Conservation (phyloP, 2,888 invertebrate species). For the Dorcus hopei region DNA sequence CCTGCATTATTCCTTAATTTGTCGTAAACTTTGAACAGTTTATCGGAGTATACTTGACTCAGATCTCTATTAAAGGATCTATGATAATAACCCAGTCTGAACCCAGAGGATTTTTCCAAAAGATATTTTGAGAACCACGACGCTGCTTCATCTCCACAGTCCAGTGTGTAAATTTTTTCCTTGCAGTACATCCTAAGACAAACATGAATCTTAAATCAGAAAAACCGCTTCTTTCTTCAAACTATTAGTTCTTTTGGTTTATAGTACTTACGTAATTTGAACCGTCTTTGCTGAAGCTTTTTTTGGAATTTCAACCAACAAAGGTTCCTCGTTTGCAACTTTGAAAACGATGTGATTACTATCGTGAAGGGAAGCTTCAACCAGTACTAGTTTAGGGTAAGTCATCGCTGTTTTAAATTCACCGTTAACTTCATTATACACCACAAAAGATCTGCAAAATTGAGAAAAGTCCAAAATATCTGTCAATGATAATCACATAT, state of each 20-base stretch:
- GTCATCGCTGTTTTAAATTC: slow-evolving; percentile 33
- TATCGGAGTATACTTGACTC: slow-evolving; percentile 3
- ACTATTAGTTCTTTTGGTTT: background rate
- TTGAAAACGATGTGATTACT: slow-evolving; percentile 47
- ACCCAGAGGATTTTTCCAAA: slow-evolving; percentile 34
- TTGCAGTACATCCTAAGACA: slow-evolving; percentile 36
- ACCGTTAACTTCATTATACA: slow-evolving; percentile 20
- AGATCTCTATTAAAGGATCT: slow-evolving; percentile 17
- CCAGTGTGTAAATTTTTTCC: slow-evolving; percentile 52
- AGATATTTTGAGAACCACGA: slow-evolving; percentile 57
- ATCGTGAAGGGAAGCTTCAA: slow-evolving; percentile 47
- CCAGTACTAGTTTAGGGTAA: slow-evolving; percentile 50
- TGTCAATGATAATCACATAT: too few species aligned
- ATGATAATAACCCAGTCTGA: slow-evolving; percentile 43
- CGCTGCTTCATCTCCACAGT: slow-evolving; percentile 62
- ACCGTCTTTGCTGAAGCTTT: background rate
- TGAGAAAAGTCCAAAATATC: background rate
- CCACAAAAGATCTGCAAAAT: slow-evolving; percentile 22
- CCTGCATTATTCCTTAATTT: slow-evolving; percentile 35
- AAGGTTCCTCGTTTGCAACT: slow-evolving; percentile 48
- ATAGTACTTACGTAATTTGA: background rate
- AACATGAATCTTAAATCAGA: background rate
- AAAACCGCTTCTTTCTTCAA: background rate
- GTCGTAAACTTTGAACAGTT: slow-evolving; percentile 32
- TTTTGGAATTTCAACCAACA: slow-evolving; percentile 48